phyloP scores from a whole-genome alignment of 64 coral and sea anemone genomes.

The Astreopora myriophthalma region DNA sequence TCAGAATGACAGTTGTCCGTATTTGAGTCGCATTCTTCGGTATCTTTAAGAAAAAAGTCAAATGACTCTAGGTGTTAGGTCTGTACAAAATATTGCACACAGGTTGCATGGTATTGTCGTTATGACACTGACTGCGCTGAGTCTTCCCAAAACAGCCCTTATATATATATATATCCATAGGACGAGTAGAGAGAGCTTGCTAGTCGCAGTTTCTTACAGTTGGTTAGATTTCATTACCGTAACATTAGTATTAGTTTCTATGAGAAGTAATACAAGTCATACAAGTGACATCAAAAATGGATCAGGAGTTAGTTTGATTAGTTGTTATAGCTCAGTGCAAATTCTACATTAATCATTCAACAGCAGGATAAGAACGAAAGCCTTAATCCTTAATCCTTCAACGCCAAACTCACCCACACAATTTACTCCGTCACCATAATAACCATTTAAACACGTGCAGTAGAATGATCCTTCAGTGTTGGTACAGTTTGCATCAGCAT shows the following conservation, averaged over 20 bases:
- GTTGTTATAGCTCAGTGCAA: not conserved
- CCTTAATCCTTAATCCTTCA: not conserved
- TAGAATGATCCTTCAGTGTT: conserved; percentile 69
- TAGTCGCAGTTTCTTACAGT: too few species aligned
- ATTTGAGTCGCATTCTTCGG: conserved; percentile 41
- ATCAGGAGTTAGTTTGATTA: conserved; percentile 12
- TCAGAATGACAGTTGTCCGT: conserved; percentile 39
- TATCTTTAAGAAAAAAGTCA: conserved; percentile 11
- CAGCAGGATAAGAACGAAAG: not conserved
- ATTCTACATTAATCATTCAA: not conserved
- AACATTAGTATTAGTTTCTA: not conserved
- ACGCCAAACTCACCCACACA: conserved; percentile 36
- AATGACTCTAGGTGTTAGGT: not conserved
- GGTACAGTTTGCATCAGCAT: conserved; percentile 67
- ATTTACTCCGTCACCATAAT: conserved; percentile 68
- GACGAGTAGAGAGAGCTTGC: too few species aligned
- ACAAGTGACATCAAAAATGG: not conserved
- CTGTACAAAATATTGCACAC: too few species aligned
- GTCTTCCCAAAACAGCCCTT: too few species aligned
- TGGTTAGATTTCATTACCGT: too few species aligned
- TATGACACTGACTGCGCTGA: too few species aligned
- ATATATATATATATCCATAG: too few species aligned
- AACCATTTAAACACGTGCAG: conserved; percentile 61
- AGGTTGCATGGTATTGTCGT: too few species aligned
- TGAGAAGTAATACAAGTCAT: not conserved